phyloP scores from a whole-genome alignment of 2,888 invertebrate genomes.

The Thera britannica region DNA sequence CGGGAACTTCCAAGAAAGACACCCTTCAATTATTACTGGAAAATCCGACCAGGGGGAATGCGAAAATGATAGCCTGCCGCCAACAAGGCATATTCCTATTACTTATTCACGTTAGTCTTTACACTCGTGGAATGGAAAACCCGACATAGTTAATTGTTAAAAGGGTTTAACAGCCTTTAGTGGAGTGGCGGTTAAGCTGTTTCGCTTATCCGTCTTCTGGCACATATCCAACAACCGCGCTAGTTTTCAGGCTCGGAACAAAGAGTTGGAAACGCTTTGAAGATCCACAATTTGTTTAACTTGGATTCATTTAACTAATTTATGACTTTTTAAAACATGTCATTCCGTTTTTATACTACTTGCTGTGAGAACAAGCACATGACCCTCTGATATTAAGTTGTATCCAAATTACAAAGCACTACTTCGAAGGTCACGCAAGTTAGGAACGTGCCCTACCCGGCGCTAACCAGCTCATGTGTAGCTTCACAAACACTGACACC shows the following conservation, averaged over 20 bases:
- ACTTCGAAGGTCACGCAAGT: no score
- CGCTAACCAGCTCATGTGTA: no score
- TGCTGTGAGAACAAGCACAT: no score
- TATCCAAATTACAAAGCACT: no score
- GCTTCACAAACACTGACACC: no score
- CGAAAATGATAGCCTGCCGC: constrained; percentile 2
- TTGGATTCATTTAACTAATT: not conserved
- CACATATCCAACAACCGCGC: constrained; percentile 43
- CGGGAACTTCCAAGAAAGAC: constrained; percentile 14
- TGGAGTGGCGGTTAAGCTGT: constrained; percentile 36
- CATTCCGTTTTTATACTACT: no score
- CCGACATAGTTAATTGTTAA: constrained; percentile 32
- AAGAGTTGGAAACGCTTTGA: constrained; percentile 30
- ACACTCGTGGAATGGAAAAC: constrained; percentile 38
- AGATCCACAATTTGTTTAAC: constrained; percentile 14
- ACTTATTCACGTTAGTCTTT: constrained; percentile 22
- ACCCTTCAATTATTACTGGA: constrained; percentile 16
- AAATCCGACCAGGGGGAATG: constrained; percentile 20
- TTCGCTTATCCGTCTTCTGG: constrained; percentile 41
- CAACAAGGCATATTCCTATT: constrained; percentile 16
- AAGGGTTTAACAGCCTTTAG: constrained; percentile 39
- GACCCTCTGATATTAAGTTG: no score
- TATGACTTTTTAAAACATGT: no score
- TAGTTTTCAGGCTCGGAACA: constrained; percentile 39
- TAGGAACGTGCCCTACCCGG: no score